A percentile compares a stretch with the other conserved stretches of the same genome.
phyloP scores from a whole-genome alignment of 2,888 invertebrate species.

The Lasiommata megera region DNA sequence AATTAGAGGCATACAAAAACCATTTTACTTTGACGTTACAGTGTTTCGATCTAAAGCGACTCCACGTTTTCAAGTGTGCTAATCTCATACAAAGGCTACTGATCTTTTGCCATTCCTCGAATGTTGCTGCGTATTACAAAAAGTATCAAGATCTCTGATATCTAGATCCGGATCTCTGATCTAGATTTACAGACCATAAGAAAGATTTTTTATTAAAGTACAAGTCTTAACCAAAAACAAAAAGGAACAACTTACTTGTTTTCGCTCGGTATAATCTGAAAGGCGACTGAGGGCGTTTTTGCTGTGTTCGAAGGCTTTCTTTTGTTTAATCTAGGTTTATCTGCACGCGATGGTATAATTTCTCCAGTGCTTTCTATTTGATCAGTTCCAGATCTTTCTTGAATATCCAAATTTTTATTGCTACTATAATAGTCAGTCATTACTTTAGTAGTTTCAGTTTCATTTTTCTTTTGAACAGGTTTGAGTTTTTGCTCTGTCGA shows the following conservation, averaged over 20 bases:
- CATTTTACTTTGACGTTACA: no score
- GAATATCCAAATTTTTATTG: conserved; percentile 14
- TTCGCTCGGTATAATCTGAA: conserved; percentile 76
- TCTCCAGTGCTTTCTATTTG: conserved; percentile 19
- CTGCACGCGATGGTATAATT: conserved; percentile 31
- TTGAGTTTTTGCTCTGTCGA: conserved; percentile 31
- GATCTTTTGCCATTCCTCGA: no score
- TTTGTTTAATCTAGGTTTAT: conserved; percentile 37
- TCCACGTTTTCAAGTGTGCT: no score
- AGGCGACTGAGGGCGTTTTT: conserved; percentile 69
- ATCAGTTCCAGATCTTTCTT: conserved; percentile 39
- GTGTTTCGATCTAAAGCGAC: no score
- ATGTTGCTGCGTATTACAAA: no score
- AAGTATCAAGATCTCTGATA: no score
- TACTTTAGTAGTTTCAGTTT: conserved; percentile 40
- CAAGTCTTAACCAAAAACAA: neutral
- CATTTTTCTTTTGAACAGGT: conserved; percentile 46
- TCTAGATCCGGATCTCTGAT: no score
- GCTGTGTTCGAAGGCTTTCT: conserved; percentile 53
- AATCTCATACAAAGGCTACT: no score
- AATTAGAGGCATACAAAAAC: no score
- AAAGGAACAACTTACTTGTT: conserved; percentile 54
- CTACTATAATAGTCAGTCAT: neutral
- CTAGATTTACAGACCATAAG: no score
- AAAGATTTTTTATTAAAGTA: no score